Conservation (phyloP, 2,888 invertebrate species). For the Eupithecia insigniata region DNA sequence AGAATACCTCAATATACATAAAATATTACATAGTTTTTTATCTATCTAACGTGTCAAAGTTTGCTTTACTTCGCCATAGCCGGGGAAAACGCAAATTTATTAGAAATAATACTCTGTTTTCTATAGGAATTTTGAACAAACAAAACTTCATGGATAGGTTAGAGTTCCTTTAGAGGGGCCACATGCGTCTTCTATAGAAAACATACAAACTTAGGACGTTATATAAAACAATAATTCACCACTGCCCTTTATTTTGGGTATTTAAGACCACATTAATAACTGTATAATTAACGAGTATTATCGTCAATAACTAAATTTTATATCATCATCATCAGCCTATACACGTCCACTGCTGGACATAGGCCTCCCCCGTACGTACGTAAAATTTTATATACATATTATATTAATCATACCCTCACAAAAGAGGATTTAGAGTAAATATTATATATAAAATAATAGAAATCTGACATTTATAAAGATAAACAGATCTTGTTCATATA, state of each 20-base stretch:
- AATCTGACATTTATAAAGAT: neutral
- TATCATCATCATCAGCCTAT: no score
- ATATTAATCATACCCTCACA: neutral
- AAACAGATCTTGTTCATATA: neutral
- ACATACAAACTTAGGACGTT: neutral
- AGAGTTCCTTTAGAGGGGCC: conserved; percentile 14
- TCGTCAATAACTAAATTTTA: neutral
- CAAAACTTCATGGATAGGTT: neutral
- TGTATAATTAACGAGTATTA: neutral
- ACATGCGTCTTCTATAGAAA: conserved; percentile 13
- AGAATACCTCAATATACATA: neutral
- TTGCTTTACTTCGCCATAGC: neutral
- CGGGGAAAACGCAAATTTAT: neutral
- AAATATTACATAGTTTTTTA: neutral
- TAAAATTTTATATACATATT: neutral
- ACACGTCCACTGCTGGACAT: no score
- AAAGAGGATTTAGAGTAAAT: neutral
- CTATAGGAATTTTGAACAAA: neutral
- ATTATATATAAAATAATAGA: neutral
- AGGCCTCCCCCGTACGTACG: no score
- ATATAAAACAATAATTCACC: conserved; percentile 5
- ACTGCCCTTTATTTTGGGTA: conserved; percentile 17
- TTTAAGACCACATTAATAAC: neutral
- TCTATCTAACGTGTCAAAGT: neutral
- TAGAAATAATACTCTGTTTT: neutral